phyloP scores from a whole-genome alignment of 2,888 invertebrate genomes.

The Eupelmus urozonus region DNA sequence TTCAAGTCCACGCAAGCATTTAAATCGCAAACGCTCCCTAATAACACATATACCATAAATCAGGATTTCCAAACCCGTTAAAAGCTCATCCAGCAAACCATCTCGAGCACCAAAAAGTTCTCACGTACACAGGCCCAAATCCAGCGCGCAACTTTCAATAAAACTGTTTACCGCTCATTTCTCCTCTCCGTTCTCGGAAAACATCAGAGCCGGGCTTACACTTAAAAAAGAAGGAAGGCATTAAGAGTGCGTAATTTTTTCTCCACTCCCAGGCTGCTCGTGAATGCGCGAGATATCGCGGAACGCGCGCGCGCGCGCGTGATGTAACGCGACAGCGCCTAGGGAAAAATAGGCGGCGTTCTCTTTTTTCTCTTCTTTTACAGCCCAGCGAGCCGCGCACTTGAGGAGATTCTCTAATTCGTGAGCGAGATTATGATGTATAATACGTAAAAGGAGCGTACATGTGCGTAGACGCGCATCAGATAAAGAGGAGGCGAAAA shows the following conservation, averaged over 20 bases:
- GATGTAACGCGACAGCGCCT: conserved; percentile 16
- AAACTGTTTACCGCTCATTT: conserved; percentile 25
- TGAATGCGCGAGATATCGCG: conserved; percentile 37
- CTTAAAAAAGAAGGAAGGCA: neutral
- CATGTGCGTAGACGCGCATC: neutral
- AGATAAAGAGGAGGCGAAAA: conserved; percentile 39
- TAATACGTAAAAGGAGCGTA: neutral
- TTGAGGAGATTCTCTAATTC: conserved; percentile 36
- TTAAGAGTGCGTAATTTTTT: conserved; percentile 17
- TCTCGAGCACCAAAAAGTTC: neutral
- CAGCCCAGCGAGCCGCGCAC: conserved; percentile 3
- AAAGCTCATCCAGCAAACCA: neutral
- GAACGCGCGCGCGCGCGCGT: conserved; percentile 1
- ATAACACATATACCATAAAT: conserved; percentile 20
- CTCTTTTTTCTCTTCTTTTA: neutral
- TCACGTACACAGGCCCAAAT: conserved; percentile 30
- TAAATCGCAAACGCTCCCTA: conserved; percentile 20
- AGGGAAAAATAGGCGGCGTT: neutral
- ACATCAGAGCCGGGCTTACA: neutral
- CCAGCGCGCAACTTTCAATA: conserved; percentile 18
- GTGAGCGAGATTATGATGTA: conserved; percentile 15
- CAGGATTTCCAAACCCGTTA: conserved; percentile 26
- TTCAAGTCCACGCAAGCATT: conserved; percentile 5
- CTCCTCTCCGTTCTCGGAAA: conserved; percentile 20
- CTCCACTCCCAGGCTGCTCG: neutral